phyloP scores from a whole-genome alignment of 2,888 invertebrate genomes.

The Parthenolecanium corni region DNA sequence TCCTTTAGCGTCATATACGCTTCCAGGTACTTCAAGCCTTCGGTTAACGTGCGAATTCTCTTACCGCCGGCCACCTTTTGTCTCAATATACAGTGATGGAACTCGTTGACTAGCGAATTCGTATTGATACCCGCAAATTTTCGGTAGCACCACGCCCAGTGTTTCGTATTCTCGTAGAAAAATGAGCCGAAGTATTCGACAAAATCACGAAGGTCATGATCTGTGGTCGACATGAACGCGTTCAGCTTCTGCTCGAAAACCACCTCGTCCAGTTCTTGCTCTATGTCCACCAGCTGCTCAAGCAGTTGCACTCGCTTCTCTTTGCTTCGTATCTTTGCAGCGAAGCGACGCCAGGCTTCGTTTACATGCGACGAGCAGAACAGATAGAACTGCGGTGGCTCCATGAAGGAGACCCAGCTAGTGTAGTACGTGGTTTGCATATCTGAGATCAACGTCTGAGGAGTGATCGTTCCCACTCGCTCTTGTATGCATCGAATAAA shows the following conservation, averaged over 20 bases:
- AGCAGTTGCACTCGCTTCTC: background rate
- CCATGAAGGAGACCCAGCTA: slow-evolving; percentile 6
- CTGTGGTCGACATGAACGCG: background rate
- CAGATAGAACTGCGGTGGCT: background rate
- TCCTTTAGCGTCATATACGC: background rate
- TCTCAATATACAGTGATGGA: background rate
- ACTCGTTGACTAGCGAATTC: background rate
- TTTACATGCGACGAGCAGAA: background rate
- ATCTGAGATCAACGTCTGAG: background rate
- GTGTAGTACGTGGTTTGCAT: slow-evolving; percentile 6
- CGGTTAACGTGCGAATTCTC: background rate
- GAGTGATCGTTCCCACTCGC: background rate
- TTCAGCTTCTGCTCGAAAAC: background rate
- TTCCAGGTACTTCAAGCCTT: background rate
- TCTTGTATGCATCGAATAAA: slow-evolving; percentile 1
- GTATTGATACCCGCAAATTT: background rate
- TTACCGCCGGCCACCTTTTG: background rate
- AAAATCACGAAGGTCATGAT: background rate
- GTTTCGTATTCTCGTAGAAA: background rate
- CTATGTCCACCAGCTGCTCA: background rate
- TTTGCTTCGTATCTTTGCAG: background rate
- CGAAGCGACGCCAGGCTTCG: slow-evolving; percentile 5
- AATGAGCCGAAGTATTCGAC: background rate
- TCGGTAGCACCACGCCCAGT: slow-evolving; percentile 17
- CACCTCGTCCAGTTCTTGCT: slow-evolving; percentile 2